Conservation (phyloP, 2,113 vertebrate species). For the Typhlomys cinereus region DNA sequence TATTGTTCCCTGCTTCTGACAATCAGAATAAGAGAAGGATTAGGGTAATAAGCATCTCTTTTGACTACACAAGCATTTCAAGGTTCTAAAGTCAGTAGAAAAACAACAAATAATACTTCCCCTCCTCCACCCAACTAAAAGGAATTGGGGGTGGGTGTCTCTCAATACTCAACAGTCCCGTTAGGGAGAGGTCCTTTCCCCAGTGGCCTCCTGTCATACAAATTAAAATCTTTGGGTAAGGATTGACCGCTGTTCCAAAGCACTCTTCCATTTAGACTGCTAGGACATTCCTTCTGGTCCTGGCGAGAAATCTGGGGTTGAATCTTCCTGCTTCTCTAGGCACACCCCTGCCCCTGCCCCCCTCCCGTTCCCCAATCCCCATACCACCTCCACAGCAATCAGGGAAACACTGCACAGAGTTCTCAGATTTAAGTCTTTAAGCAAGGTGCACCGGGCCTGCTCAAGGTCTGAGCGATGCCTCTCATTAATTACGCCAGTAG, state of each 20-base stretch:
- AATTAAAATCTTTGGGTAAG: conserved; percentile 11
- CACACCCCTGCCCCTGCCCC: no score
- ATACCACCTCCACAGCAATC: background rate
- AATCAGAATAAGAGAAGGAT: conserved; percentile 52
- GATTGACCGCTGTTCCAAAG: conserved; percentile 15
- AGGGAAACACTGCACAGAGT: conserved; percentile 35
- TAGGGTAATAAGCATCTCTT: conserved; percentile 29
- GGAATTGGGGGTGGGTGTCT: background rate
- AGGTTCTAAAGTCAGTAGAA: conserved; percentile 52
- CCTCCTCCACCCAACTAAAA: background rate
- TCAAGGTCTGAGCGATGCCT: conserved; percentile 1
- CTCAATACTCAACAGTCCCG: background rate
- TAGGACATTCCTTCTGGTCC: background rate
- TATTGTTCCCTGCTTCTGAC: conserved; percentile 5
- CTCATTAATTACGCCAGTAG: conserved; percentile 70
- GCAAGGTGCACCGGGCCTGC: conserved; percentile 36
- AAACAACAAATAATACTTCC: conserved; percentile 45
- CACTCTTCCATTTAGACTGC: no score
- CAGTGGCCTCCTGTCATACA: background rate
- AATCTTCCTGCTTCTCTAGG: background rate
- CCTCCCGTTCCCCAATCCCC: no score
- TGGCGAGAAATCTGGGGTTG: background rate
- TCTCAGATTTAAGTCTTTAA: conserved; percentile 60
- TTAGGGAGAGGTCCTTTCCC: background rate
- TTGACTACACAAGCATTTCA: conserved; percentile 22